Percentiles rank a stretch among this genome's conserved stretches.
Evolutionary conservation across 2,888 invertebrate species (phyloP).

Genomic region (Rhagophthalmus giganteus): DNA sequence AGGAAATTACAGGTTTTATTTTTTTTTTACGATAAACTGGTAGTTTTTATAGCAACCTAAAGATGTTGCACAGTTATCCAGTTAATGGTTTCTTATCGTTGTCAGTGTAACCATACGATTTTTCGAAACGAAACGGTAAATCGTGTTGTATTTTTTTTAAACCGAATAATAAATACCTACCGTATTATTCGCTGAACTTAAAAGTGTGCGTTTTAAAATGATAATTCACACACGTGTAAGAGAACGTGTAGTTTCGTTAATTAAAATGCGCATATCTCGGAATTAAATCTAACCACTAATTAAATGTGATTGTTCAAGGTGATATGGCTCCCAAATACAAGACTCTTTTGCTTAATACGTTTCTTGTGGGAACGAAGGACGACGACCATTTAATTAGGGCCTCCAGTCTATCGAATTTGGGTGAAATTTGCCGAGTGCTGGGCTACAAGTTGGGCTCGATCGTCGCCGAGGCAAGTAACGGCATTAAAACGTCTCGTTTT

Average conservation of each 20-base stretch:
- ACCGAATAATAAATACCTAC: background rate
- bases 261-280: background rate
- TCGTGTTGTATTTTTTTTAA: no score
- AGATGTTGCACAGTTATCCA: no score
- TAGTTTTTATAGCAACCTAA: no score
- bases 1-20: no score
- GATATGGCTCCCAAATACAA: conserved; percentile 73
- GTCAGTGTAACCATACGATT: no score
- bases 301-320: conserved; percentile 59
- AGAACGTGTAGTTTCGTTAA: conserved; percentile 1
- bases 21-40: no score
- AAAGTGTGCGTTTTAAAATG: background rate
- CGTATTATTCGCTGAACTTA: background rate
- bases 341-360: conserved; percentile 69
- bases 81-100: no score
- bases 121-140: no score
- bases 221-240: background rate
- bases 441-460: conserved; percentile 73
- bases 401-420: conserved; percentile 82
- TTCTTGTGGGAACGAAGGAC: conserved; percentile 70
- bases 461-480: conserved; percentile 68
- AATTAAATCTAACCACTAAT: conserved; percentile 4
- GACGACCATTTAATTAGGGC: conserved; percentile 73
- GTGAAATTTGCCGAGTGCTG: conserved; percentile 75
- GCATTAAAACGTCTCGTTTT: background rate